Evolutionary conservation across 2,797 vertebrate species (phyloP).

Genomic region (Sarcoramphus papa): DNA sequence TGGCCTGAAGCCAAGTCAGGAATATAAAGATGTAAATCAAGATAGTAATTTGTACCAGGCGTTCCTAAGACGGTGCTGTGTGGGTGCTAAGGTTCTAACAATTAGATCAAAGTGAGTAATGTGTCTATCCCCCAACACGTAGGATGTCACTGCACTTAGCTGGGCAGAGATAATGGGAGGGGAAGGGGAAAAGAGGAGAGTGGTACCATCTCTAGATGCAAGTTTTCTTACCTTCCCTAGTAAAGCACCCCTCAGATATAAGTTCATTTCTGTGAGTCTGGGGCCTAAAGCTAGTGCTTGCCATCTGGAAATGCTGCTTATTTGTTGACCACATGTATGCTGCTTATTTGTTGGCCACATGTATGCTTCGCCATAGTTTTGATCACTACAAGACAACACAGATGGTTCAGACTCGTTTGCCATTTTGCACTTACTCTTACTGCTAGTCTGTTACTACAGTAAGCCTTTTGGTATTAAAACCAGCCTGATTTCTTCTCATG

Average conservation of each 20-base stretch:
- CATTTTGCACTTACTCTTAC: neutral
- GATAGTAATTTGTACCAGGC: neutral
- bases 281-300: neutral
- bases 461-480: neutral
- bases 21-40: neutral
- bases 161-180: neutral
- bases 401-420: neutral
- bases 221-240: neutral
- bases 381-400: neutral
- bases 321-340: fast-evolving
- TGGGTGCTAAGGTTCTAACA: neutral
- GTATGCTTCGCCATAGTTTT: fast-evolving
- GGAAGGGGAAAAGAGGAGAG: neutral
- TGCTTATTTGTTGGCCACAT: neutral
- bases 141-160: neutral
- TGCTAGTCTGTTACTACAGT: neutral
- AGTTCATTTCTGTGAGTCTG: neutral
- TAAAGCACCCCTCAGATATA: neutral
- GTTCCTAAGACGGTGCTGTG: neutral
- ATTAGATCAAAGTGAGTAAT: neutral
- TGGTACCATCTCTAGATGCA: neutral
- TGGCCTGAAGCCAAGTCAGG: neutral
- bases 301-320: neutral
- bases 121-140: fast-evolving
- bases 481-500: neutral